These are phyloP conservation scores for Pseudococcus viburni DNA, from an alignment of 2,888 invertebrate genomes.

Conservation along the genomic window DNA sequence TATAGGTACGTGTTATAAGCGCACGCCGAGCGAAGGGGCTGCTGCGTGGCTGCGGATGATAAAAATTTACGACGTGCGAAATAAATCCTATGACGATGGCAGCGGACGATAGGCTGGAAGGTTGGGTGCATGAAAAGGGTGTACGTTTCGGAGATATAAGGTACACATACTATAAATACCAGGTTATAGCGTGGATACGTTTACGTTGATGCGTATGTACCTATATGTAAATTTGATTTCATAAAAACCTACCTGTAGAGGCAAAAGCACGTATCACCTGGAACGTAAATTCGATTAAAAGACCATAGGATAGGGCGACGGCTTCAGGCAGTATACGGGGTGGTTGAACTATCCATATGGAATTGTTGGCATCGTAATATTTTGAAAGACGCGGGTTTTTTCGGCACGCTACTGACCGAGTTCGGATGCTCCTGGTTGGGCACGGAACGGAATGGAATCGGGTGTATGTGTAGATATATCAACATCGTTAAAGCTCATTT, in stretches of 20 bases:
- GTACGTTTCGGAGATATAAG: not conserved
- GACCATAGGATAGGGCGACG: too few relatives aligned
- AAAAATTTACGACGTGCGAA: constrained; percentile 11
- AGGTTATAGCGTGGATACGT: not conserved
- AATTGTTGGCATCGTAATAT: not conserved
- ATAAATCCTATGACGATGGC: not conserved
- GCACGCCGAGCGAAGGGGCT: not conserved
- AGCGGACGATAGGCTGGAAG: not conserved
- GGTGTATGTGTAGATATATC: not conserved
- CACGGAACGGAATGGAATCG: not conserved
- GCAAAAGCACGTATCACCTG: not conserved
- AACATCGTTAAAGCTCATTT: constrained; percentile 10
- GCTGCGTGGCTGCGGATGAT: not conserved
- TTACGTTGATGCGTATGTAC: not conserved
- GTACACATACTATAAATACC: too few relatives aligned
- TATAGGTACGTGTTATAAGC: not conserved
- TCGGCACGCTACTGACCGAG: constrained; percentile 22
- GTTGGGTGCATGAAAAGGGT: not conserved
- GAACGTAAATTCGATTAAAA: not conserved
- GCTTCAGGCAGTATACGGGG: not conserved
- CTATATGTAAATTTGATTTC: not conserved
- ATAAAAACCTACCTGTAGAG: not conserved
- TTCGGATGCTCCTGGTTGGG: not conserved
- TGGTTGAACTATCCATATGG: too few relatives aligned
- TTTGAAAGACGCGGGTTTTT: not conserved